Percentiles rank a stretch among this genome's conserved stretches.
Evolutionary conservation across 2,888 invertebrate genomes (phyloP).

Genomic region (Melanchra persicariae): DNA sequence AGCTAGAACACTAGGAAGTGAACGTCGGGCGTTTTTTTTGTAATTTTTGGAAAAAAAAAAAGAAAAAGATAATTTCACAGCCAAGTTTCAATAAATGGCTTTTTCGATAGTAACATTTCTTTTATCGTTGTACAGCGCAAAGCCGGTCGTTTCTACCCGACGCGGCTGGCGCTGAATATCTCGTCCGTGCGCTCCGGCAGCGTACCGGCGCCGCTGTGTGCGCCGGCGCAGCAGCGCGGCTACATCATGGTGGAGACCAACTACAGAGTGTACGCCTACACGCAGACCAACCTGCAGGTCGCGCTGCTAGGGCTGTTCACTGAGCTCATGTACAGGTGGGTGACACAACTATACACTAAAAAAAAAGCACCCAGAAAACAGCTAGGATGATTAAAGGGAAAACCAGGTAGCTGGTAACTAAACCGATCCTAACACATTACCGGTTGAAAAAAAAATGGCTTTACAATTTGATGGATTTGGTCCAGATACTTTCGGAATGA

Average conservation of each 20-base stretch:
- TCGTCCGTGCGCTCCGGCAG: constrained; percentile 88
- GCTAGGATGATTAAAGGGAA: too few relatives aligned
- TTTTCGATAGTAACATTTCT: not conserved
- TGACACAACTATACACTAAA: not conserved
- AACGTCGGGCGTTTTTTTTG: too few relatives aligned
- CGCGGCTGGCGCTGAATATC: constrained; percentile 97
- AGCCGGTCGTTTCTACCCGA: constrained; percentile 98
- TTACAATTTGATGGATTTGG: not conserved
- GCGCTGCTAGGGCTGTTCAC: constrained; percentile 98
- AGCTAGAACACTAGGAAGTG: too few relatives aligned
- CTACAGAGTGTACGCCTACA: constrained; percentile 98
- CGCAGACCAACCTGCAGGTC: constrained; percentile 97
- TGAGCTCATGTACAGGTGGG: constrained; percentile 93
- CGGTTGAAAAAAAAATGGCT: not conserved
- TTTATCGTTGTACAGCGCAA: constrained; percentile 91
- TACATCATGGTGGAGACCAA: constrained; percentile 99
- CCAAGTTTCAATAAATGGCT: too few relatives aligned
- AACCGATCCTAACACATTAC: too few relatives aligned
- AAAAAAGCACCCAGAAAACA: too few relatives aligned
- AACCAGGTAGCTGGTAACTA: too few relatives aligned
- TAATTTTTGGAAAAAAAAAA: too few relatives aligned
- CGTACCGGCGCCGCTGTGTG: constrained; percentile 80
- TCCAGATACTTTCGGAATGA: not conserved
- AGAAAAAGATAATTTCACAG: too few relatives aligned
- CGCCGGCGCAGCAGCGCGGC: constrained; percentile 80